These are phyloP conservation scores for Acanthacorydalis orientalis DNA, from an alignment of 2,888 invertebrate species.

Conservation along the genomic window DNA sequence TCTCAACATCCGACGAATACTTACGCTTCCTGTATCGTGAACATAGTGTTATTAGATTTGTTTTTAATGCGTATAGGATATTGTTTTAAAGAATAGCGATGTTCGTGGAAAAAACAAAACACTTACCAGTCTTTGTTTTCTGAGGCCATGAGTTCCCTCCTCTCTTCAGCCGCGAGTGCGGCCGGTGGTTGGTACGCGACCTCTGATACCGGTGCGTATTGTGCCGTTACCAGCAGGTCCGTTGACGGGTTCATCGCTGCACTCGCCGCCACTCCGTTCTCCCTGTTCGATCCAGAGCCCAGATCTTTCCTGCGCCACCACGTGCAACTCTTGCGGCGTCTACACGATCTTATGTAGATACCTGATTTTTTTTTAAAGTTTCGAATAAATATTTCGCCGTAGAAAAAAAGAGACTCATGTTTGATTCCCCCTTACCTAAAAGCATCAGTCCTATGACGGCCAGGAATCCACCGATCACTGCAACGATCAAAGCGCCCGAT, in stretches of 20 bases:
- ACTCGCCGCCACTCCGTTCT: slow-evolving; percentile 30
- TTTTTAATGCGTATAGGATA: background rate
- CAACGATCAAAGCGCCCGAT: slow-evolving; percentile 25
- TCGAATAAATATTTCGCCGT: background rate
- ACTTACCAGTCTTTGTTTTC: slow-evolving; percentile 57
- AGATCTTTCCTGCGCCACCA: slow-evolving; percentile 26
- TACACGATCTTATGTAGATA: slow-evolving; percentile 8
- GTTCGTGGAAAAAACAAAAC: background rate
- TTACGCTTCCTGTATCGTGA: too few species aligned
- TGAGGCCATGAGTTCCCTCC: slow-evolving; percentile 49
- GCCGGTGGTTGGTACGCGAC: slow-evolving; percentile 39
- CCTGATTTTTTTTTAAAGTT: slow-evolving; percentile 3
- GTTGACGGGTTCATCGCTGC: slow-evolving; percentile 58
- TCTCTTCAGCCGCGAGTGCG: slow-evolving; percentile 41
- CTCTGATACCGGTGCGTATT: slow-evolving; percentile 60
- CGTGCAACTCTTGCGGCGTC: slow-evolving; percentile 16
- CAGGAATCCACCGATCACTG: slow-evolving; percentile 44
- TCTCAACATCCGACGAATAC: background rate
- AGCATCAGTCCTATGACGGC: slow-evolving; percentile 41
- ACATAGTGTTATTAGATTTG: too few species aligned
- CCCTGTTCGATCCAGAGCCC: slow-evolving; percentile 33
- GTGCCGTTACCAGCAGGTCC: slow-evolving; percentile 53
- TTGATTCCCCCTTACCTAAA: slow-evolving; percentile 30
- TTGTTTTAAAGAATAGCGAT: background rate
- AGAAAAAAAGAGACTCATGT: background rate